Evolutionary conservation across 1,140 invertebrate species (phyloP).

Genomic region (Melipona quadrifasciata): DNA sequence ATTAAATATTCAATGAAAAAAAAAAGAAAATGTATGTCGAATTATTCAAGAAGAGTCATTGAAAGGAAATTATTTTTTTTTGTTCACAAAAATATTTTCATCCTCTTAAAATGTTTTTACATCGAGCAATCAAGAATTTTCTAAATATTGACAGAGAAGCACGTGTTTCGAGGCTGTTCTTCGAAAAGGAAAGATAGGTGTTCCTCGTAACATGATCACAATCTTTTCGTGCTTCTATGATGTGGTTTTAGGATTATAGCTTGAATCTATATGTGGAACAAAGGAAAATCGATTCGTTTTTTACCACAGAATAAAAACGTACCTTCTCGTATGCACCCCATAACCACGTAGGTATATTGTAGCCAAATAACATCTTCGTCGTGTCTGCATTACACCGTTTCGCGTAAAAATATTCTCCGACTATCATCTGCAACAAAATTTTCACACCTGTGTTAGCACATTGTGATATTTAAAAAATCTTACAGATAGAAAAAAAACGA

Average conservation of each 20-base stretch:
- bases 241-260: background rate
- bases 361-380: conserved; percentile 81
- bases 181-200: background rate
- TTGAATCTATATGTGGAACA: background rate
- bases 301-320: background rate
- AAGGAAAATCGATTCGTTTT: background rate
- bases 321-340: conserved; percentile 86
- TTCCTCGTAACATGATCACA: background rate
- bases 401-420: conserved; percentile 84
- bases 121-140: background rate
- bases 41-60: too few species aligned
- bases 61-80: too few species aligned
- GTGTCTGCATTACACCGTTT: conserved; percentile 79
- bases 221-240: background rate
- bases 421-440: conserved; percentile 83
- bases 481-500: too few species aligned
- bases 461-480: background rate
- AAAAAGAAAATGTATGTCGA: too few species aligned
- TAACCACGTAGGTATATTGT: conserved; percentile 86
- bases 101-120: background rate
- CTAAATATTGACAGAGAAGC: background rate
- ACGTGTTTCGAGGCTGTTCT: background rate
- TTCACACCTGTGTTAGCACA: background rate
- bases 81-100: too few species aligned
- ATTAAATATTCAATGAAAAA: too few species aligned